A percentile compares a stretch with the other conserved stretches of the same genome.
phyloP scores from a whole-genome alignment of 2,888 invertebrate species.

The Nesidiocoris tenuis region DNA sequence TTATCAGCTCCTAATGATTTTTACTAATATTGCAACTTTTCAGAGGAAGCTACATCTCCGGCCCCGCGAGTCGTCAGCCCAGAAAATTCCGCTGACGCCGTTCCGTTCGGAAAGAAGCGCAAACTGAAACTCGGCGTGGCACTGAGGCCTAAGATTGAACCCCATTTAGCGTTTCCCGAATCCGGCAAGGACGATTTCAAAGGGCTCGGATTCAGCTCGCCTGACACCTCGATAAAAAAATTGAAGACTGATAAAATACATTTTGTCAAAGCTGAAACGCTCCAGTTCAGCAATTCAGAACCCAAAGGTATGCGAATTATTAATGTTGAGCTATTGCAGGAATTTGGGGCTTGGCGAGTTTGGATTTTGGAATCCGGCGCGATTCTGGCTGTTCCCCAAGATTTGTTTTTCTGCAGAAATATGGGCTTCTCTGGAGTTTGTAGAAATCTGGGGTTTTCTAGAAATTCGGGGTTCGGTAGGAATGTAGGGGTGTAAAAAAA shows the following conservation, averaged over 20 bases:
- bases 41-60: conserved; percentile 25
- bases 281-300: conserved; percentile 50
- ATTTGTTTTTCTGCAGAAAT: too few relatives aligned
- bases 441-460: too few relatives aligned
- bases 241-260: conserved; percentile 56
- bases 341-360: too few relatives aligned
- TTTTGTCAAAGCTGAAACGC: conserved; percentile 60
- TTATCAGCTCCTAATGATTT: too few relatives aligned
- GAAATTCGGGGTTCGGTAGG: too few relatives aligned
- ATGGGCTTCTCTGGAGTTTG: too few relatives aligned
- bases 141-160: background rate
- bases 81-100: conserved; percentile 7
- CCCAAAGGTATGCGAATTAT: conserved; percentile 39
- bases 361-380: too few relatives aligned
- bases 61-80: conserved; percentile 14
- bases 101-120: background rate
- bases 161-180: conserved; percentile 2
- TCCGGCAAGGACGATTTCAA: conserved; percentile 32
- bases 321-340: too few relatives aligned
- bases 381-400: too few relatives aligned
- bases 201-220: conserved; percentile 44
- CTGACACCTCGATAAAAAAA: conserved; percentile 52
- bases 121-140: conserved; percentile 33
- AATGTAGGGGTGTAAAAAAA: too few relatives aligned
- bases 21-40: background rate